phyloP scores from a whole-genome alignment of 2,113 vertebrate species.

The Lophius piscatorius region DNA sequence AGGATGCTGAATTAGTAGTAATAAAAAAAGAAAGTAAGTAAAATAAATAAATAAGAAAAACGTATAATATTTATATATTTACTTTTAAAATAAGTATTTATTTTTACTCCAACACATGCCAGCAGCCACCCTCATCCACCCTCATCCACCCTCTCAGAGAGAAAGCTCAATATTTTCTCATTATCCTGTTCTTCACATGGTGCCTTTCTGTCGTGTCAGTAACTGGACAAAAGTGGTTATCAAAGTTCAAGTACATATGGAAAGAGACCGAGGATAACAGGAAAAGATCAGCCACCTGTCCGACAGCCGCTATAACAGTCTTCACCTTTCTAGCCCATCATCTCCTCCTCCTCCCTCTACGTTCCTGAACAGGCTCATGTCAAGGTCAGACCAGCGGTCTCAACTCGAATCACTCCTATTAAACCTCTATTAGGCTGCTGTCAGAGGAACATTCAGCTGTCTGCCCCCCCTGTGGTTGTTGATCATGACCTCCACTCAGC shows the following conservation, averaged over 20 bases:
- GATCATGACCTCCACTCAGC: conserved; percentile 59
- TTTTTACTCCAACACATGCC: too few relatives aligned
- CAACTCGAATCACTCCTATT: conserved; percentile 52
- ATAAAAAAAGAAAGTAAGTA: too few relatives aligned
- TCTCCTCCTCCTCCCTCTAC: conserved; percentile 16
- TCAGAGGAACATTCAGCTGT: conserved; percentile 62
- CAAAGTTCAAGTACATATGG: conserved; percentile 1
- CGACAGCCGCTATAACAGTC: conserved; percentile 9
- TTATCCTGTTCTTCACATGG: too few relatives aligned
- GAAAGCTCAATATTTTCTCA: too few relatives aligned
- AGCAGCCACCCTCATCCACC: too few relatives aligned
- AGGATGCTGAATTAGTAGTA: too few relatives aligned
- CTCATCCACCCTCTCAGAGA: too few relatives aligned
- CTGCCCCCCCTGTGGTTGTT: conserved; percentile 39
- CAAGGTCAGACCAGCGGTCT: conserved; percentile 55
- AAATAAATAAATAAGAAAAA: too few relatives aligned
- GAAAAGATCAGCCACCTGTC: conserved; percentile 23
- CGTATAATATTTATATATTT: too few relatives aligned
- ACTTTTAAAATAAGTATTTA: too few relatives aligned
- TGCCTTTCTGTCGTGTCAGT: not conserved
- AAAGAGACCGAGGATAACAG: not conserved
- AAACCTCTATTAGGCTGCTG: conserved; percentile 61
- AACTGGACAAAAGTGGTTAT: not conserved
- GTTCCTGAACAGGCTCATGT: conserved; percentile 43
- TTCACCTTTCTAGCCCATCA: conserved; percentile 28